These are phyloP conservation scores for Dasyprocta punctata DNA, from an alignment of 2,113 vertebrate species.

Conservation along the genomic window DNA sequence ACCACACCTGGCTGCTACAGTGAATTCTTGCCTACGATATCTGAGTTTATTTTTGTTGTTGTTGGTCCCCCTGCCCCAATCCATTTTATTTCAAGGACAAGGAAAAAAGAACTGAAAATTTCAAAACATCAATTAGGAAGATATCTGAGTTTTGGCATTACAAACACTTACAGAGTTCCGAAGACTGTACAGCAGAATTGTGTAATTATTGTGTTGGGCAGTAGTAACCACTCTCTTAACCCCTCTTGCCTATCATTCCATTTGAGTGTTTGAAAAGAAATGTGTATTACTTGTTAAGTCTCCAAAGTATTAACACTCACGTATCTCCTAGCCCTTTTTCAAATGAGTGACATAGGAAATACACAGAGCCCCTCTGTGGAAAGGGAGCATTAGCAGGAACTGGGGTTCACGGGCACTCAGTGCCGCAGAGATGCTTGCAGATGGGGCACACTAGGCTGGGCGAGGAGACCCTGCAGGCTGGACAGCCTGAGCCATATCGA, in stretches of 20 bases:
- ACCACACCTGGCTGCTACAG: background rate
- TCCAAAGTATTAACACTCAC: background rate
- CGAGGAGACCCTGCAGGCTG: background rate
- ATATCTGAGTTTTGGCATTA: background rate
- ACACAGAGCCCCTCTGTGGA: background rate
- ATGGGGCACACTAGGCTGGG: background rate
- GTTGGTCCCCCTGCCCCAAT: too few relatives aligned
- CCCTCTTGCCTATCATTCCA: background rate
- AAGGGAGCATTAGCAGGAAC: background rate
- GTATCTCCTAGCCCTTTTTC: background rate
- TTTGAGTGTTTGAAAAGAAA: background rate
- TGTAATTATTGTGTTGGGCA: background rate
- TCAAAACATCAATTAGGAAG: too few relatives aligned
- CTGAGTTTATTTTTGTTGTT: too few relatives aligned
- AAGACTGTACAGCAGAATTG: background rate
- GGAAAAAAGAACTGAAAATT: too few relatives aligned
- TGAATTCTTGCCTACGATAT: background rate
- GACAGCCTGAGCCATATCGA: background rate
- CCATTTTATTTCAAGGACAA: too few relatives aligned
- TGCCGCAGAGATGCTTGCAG: background rate
- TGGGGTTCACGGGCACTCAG: background rate
- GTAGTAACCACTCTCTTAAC: background rate
- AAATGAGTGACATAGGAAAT: background rate
- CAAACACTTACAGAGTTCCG: background rate
- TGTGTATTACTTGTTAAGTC: background rate